Evolutionary conservation across 2,797 vertebrate genomes (phyloP), one percentile per base, ranked within the genome.

Genomic region (Calcarius lapponicus): DNA sequence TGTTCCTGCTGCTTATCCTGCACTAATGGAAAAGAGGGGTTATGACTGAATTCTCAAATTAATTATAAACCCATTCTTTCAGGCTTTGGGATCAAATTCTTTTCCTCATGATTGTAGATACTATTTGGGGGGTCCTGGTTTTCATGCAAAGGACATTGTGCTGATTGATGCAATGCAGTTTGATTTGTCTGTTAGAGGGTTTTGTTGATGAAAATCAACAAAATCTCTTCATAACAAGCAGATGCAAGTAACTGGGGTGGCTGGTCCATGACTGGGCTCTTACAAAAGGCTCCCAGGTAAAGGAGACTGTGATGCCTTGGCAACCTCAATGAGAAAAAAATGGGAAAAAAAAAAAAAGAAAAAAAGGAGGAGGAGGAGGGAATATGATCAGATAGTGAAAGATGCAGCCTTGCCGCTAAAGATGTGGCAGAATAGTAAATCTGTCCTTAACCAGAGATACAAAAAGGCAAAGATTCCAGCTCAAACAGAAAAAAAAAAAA

Each of bases 361-460:
- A 18, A 18, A 22, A 13, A n/a, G 4, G 9, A 7, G 3, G 11
- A 21, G 4, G 6, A 14, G 2, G 6, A 10, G 15, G 9, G 6
- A 61, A 13, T 34, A 42, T 45, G 29, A 56, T 57, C 14, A 61
- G 34, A 21, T 4, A 47, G 34, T 56, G 81, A 60, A 75, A 86
- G 36, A 24, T 34, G 32, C 10, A 53, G 32, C 28, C 31, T 60
- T 90, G 22, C 36, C 89, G 42, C 60, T 72, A 40, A 72, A 88
- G 29, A 22, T 32, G 20, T 29, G 25, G 34, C 50, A 70, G 26
- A 50, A 78, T 1, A 60, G 31, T 48, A 50, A 57, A 76, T 48
- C 38, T 50, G 28, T 56, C 43, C 53, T 87, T 62, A 43, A 53
- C 40, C 36, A 32, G 45, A 66, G 40, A 62, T 20, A 50, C 9